phyloP scores from a whole-genome alignment of 2,113 vertebrate genomes.

The Gambusia holbrooki region DNA sequence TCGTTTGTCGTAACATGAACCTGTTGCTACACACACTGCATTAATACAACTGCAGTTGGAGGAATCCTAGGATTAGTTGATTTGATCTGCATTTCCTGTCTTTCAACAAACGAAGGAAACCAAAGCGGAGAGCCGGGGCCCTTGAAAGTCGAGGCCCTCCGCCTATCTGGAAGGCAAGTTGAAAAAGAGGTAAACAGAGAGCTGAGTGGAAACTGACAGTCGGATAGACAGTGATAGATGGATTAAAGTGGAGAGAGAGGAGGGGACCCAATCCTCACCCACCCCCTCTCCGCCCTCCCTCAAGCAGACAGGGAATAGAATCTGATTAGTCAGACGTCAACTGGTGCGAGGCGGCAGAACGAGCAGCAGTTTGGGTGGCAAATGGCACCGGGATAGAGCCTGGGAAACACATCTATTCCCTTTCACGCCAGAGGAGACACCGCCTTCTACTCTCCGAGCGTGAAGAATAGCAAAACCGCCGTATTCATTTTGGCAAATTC shows the following conservation, averaged over 20 bases:
- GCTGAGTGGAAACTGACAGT: conserved; percentile 66
- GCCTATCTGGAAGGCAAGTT: conserved; percentile 14
- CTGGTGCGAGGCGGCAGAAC: conserved; percentile 74
- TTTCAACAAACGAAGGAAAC: neutral
- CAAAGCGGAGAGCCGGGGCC: neutral
- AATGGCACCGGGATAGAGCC: conserved; percentile 68
- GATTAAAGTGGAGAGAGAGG: conserved; percentile 60
- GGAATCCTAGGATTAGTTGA: neutral
- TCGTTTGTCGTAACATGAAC: neutral
- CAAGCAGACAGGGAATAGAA: conserved; percentile 73
- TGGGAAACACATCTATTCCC: conserved; percentile 71
- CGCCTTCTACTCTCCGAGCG: conserved; percentile 24
- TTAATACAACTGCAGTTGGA: neutral
- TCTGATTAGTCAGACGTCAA: conserved; percentile 83
- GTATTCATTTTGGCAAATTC: conserved; percentile 74
- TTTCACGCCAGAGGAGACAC: conserved; percentile 67
- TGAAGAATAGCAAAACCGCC: conserved; percentile 62
- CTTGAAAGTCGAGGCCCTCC: conserved; percentile 14
- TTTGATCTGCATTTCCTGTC: neutral
- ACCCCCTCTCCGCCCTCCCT: conserved; percentile 9
- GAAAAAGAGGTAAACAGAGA: conserved; percentile 57
- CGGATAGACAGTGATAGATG: conserved; percentile 74
- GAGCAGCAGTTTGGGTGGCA: conserved; percentile 71
- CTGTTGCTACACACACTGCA: neutral
- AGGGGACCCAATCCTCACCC: conserved; percentile 19